A percentile compares a stretch with the other conserved stretches of the same genome.
Evolutionary conservation across 1,140 invertebrate species (phyloP).

Genomic region (Trissolcus basalis): DNA sequence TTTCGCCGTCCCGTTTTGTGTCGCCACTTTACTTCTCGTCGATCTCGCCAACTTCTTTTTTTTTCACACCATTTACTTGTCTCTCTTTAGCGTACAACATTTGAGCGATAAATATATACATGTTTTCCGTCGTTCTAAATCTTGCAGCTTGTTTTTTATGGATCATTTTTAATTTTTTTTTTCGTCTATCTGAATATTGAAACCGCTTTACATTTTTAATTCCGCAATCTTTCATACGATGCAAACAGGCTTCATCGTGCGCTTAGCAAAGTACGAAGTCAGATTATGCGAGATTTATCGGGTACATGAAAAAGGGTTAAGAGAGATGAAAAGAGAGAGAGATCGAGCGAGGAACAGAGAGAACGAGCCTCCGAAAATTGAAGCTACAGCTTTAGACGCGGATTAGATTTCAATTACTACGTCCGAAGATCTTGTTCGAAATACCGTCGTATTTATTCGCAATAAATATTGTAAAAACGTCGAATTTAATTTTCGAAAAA

Average conservation of each 20-base stretch:
- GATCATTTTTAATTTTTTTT: constrained; percentile 6
- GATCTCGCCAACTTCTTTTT: constrained; percentile 15
- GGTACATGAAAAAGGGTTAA: constrained; percentile 47
- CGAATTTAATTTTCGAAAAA: neutral
- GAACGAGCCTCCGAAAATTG: constrained; percentile 51
- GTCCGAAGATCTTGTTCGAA: constrained; percentile 61
- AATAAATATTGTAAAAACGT: constrained; percentile 2
- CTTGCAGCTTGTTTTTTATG: constrained; percentile 18
- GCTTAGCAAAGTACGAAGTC: constrained; percentile 52
- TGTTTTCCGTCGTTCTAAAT: neutral
- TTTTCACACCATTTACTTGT: too few species aligned
- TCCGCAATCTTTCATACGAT: constrained; percentile 51
- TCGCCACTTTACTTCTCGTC: constrained; percentile 10
- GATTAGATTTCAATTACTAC: constrained; percentile 73
- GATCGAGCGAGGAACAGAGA: constrained; percentile 12
- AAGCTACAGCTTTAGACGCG: constrained; percentile 61
- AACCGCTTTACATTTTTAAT: constrained; percentile 53
- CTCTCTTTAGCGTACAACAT: too few species aligned
- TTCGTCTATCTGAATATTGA: constrained; percentile 29
- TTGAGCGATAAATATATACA: neutral
- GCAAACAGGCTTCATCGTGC: constrained; percentile 57
- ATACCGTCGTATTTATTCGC: constrained; percentile 56
- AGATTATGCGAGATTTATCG: constrained; percentile 61
- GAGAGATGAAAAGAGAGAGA: constrained; percentile 23
- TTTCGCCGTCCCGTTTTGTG: constrained; percentile 31